Conservation (phyloP, 2,888 invertebrate species). For the Beris morrisii region DNA sequence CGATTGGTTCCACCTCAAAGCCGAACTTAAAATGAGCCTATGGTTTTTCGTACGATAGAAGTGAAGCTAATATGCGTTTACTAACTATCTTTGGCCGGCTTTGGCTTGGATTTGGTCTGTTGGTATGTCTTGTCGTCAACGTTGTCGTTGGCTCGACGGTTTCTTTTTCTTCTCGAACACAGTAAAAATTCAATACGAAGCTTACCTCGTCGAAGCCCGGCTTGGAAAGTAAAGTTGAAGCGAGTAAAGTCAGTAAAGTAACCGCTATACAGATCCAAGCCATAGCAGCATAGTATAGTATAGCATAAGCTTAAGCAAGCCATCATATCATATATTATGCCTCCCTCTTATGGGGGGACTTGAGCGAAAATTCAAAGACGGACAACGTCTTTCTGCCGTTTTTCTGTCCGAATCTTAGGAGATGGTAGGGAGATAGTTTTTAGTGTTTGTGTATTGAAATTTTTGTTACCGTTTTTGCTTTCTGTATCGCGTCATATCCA, state of each 20-base stretch:
- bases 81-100: too few relatives aligned
- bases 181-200: not conserved
- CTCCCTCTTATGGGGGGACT: conserved; percentile 28
- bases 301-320: conserved; percentile 17
- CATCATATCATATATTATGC: conserved; percentile 17
- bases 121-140: too few relatives aligned
- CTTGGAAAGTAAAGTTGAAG: too few relatives aligned
- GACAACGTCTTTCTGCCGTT: conserved; percentile 30
- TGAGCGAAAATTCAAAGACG: conserved; percentile 36
- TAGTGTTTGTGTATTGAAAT: conserved; percentile 29
- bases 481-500: conserved; percentile 47
- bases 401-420: conserved; percentile 28
- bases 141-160: not conserved
- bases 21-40: too few relatives aligned
- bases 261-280: too few relatives aligned
- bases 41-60: too few relatives aligned
- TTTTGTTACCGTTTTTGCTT: conserved; percentile 47
- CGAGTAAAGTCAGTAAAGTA: too few relatives aligned
- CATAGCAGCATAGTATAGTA: too few relatives aligned
- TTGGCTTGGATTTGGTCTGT: too few relatives aligned
- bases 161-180: not conserved
- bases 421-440: conserved; percentile 28
- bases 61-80: too few relatives aligned
- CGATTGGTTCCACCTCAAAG: too few relatives aligned
- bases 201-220: too few relatives aligned